These are phyloP conservation scores for Muntiacus muntjak DNA, from an alignment of 2,113 vertebrate species.

Conservation along the genomic window DNA sequence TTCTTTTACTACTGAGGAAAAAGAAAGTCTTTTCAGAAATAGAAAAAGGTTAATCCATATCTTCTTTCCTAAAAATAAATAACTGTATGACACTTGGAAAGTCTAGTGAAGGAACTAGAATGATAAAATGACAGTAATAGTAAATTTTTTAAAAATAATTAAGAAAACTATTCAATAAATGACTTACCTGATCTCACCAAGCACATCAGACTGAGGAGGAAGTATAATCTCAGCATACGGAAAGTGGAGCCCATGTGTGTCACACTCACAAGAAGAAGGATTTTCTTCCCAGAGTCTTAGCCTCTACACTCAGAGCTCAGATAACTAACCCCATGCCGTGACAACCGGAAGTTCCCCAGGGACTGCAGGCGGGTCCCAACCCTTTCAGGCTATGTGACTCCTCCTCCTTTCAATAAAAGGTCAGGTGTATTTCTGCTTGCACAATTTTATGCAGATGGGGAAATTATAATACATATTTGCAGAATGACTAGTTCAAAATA, in stretches of 20 bases:
- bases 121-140: neutral
- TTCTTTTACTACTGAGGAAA: slow-evolving; percentile 7
- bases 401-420: slow-evolving; percentile 67
- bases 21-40: neutral
- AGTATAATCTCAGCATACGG: slow-evolving; percentile 72
- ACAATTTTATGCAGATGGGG: neutral
- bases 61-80: slow-evolving; percentile 3
- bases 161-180: neutral
- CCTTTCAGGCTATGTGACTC: slow-evolving; percentile 51
- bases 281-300: neutral
- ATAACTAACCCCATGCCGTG: slow-evolving; percentile 55
- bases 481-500: slow-evolving; percentile 68
- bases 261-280: neutral
- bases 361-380: slow-evolving; percentile 26
- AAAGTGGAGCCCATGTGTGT: neutral
- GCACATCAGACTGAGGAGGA: slow-evolving; percentile 65
- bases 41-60: neutral
- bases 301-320: neutral
- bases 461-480: slow-evolving; percentile 59
- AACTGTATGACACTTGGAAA: neutral
- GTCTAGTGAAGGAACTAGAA: neutral
- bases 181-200: slow-evolving; percentile 77
- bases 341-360: slow-evolving; percentile 73
- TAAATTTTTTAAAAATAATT: neutral
- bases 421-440: slow-evolving; percentile 51